Base-by-base conservation (phyloP, 2,888 invertebrate genomes). In the Scaptomyza caliginosa region DNA sequence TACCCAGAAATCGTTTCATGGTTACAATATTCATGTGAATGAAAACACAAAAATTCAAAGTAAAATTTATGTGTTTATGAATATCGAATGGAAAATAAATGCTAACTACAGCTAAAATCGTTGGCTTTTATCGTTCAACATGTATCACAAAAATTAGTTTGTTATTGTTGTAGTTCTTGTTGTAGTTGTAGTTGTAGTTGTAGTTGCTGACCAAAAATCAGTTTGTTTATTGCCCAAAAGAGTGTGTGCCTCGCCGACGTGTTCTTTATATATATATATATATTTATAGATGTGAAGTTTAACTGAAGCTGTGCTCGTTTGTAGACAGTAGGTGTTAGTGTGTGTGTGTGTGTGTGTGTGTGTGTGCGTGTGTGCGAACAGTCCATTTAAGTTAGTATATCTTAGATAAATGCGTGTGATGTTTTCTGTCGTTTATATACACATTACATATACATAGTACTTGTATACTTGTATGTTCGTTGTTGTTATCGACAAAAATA, bases 231-330 rank as follows among this genome's bases (percentile, higher is more conserved):
- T 40, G 58, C 55, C 64, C 60, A 65, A 63, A 16, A 16, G 16
- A 16, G 34, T 60, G 70, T 76, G 66, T 75, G 75, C 52, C 52
- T 62, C 71, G 64, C 55, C 57, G 68, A 58, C 48, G 68, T 73
- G 74, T 7, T n/a, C 32, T 13, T n/a, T n/a, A n/a, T n/a, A n/a
- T n/a, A n/a, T n/a, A n/a, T n/a, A n/a, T n/a, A n/a, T n/a, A n/a
- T n/a, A 13, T 32, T 7, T 32, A n/a, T 63, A 62, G 52, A 68
- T 59, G 56, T 63, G 43, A 63, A 69, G 69, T 77, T 64, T 57
- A 63, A 62, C 55, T 42, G 42, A 43, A 43, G 26, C 43, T 38
- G 58, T 50, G 40, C 42, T 26, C 48, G 56, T 51, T 36, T 45
- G 38, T 50, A 19, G 28, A 30, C 30, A 19, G 28, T 67, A 32